Evolutionary conservation across 1,140 invertebrate genomes (phyloP), one percentile per base, ranked within the genome.

Genomic region (Phenacoccus solenopsis): DNA sequence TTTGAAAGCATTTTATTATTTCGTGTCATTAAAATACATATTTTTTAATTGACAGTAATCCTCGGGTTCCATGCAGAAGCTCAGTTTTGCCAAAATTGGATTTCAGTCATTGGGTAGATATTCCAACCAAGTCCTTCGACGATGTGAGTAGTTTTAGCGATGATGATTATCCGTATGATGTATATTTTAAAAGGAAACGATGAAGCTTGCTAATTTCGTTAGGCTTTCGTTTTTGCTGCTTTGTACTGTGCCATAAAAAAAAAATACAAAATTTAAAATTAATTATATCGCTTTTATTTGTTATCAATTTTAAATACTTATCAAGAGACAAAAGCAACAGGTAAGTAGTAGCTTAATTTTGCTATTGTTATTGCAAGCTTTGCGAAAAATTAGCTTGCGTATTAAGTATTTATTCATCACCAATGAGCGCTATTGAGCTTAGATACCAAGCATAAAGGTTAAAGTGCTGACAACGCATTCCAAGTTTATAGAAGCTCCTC

Each of bases 61-160:
- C 92, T 13, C 83, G 92, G 76, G 91, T 95, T 71, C 89, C 92
- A 13, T 95, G 92, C 79, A 85, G 88, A 78, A 93, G 90, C 77
- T 90, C 90, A 61, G 84, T 94, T 28, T 83, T 95, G 69, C 90
- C 91, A 13, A 84, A 85, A 72, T 90, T 95, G 73, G 91, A 95
- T 78, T 85, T 94, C 72, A 87, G 83, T 72, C 93, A 93, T 78
- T 95, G 92, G 92, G 89, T 90, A 4, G 90, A 93, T 28, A 72
- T 28, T 4, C 21, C 70, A 12, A 13, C 3, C 13, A 22, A 61
- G 16, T 5, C 16, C 22, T 69, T 69, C 32, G 32, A 16, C 25
- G 30, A 25, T n/a, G 68, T 69, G 68, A 69, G 68, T 69, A 69
- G 22, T 25, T 67, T 61, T 12, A 28, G 71, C 59, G 59, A 9